Base-by-base conservation (phyloP, 2,113 vertebrate species). In the Nothocercus nigrocapillus region DNA sequence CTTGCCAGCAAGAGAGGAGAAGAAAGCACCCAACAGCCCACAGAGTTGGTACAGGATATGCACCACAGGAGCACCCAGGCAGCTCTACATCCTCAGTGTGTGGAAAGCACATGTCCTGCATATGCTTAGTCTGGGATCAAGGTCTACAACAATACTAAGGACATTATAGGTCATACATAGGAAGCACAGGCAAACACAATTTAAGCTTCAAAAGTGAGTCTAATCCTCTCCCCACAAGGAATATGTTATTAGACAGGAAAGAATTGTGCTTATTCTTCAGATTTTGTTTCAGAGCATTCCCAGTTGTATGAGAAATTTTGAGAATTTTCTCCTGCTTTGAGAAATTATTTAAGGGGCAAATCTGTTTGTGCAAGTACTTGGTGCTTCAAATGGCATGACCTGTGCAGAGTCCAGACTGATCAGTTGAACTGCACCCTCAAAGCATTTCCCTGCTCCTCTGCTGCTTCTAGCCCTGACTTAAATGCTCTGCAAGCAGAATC, bases 41-140 rank as follows among this genome's bases (percentile, higher is more conserved):
- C 24, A 42, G 58, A 76, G 5, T 0, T 11, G 5, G 25, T 68
- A 47, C 0, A 0, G 2, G 40, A 56, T 18, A 44, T 3, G 13
- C 30, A 28, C 25, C 22, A 22, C 3, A 45, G 66, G 25, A 77
- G 18, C 2, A 4, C 45, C 30, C 62, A 73, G 38, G 28, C 44
- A 76, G 63, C 82, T 66, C 15, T 54, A 19, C n/a, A 5, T 5
- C 27, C 15, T 3, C 38, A 4, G 17, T 15, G 16, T 4, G 45
- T 64, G 21, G 47, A 82, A 85, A 69, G 56, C 17, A 25, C 0
- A 1, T 4, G 11, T 24, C 42, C 19, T 19, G 25, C 5, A 4
- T 10, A 20, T 1, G 9, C 30, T 54, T 40, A 51, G 30, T 42
- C 32, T 72, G 58, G 13, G 58, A 49, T 38, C 14, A 21, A 24